Percentiles rank a stretch among this genome's conserved stretches.
phyloP scores from a whole-genome alignment of 2,113 vertebrate genomes.

The Sylvia atricapilla region DNA sequence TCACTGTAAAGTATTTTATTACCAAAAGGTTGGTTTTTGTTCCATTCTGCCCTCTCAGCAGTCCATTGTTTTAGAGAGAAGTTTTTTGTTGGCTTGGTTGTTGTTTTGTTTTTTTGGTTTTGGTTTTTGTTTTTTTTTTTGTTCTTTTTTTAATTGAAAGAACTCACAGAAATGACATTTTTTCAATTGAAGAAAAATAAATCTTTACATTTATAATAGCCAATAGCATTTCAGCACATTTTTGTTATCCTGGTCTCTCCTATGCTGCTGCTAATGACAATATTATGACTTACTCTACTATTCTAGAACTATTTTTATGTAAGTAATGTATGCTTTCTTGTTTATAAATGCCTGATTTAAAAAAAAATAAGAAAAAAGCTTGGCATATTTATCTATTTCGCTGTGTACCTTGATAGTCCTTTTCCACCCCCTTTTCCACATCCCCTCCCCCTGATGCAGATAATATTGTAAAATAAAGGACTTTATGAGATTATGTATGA shows the following conservation, averaged over 20 bases:
- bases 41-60: slow-evolving; percentile 6
- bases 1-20: slow-evolving; percentile 79
- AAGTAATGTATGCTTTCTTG: slow-evolving; percentile 92
- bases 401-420: slow-evolving; percentile 75
- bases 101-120: neutral
- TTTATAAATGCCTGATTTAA: slow-evolving; percentile 94
- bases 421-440: slow-evolving; percentile 61
- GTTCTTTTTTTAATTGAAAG: slow-evolving; percentile 43
- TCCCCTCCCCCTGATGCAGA: slow-evolving; percentile 71
- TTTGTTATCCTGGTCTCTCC: slow-evolving; percentile 78
- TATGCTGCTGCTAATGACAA: slow-evolving; percentile 91
- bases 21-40: slow-evolving; percentile 34
- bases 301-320: slow-evolving; percentile 97
- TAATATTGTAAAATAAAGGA: slow-evolving; percentile 92
- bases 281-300: slow-evolving; percentile 85
- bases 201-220: slow-evolving; percentile 63
- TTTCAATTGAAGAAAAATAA: slow-evolving; percentile 65
- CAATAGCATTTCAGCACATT: slow-evolving; percentile 72
- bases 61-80: slow-evolving; percentile 33
- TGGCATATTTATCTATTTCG: slow-evolving; percentile 85
- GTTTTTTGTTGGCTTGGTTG: slow-evolving; percentile 25
- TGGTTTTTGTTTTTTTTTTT: neutral
- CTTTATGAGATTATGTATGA: slow-evolving; percentile 92
- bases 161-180: slow-evolving; percentile 66
- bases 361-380: slow-evolving; percentile 81